Percentiles rank a stretch among this genome's conserved stretches.
Conservation (phyloP, 30 jellyfish, hydroid and myxozoan genomes). For the Morbakka virulenta region DNA sequence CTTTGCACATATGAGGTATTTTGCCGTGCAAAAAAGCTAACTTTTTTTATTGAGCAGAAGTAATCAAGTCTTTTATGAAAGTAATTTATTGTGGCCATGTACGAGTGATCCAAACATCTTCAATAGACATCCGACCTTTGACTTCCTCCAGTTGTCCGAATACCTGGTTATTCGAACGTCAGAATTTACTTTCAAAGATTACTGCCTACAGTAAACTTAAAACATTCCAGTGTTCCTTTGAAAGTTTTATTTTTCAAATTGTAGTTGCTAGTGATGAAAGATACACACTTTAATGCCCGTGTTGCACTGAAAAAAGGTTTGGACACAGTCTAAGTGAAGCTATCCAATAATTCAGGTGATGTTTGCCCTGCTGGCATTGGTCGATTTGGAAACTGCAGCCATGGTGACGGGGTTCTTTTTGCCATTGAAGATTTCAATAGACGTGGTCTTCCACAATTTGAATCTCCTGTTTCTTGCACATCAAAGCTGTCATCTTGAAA, state of each 20-base stretch:
- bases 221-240: conserved; percentile 37
- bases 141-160: no score
- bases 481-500: conserved; percentile 25
- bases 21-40: no score
- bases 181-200: conserved; percentile 15
- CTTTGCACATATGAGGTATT: no score
- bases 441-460: conserved; percentile 11
- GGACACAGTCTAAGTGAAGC: conserved; percentile 13
- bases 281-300: conserved; percentile 20
- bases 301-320: conserved; percentile 17
- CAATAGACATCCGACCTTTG: no score
- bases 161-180: conserved; percentile 36
- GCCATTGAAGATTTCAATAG: conserved; percentile 22
- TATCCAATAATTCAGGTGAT: conserved; percentile 23
- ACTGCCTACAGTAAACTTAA: conserved; percentile 29
- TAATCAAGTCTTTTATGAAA: no score
- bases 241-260: conserved; percentile 9
- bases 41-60: no score
- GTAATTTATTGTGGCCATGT: no score
- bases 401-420: conserved; percentile 45
- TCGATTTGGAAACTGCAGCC: conserved; percentile 47
- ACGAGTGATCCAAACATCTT: no score
- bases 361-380: conserved; percentile 57
- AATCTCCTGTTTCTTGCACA: conserved; percentile 38
- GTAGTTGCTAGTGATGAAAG: not conserved